Evolutionary conservation across 2,888 invertebrate species (phyloP), one percentile per base, ranked within the genome.

Genomic region (Agonopterix heracliana): DNA sequence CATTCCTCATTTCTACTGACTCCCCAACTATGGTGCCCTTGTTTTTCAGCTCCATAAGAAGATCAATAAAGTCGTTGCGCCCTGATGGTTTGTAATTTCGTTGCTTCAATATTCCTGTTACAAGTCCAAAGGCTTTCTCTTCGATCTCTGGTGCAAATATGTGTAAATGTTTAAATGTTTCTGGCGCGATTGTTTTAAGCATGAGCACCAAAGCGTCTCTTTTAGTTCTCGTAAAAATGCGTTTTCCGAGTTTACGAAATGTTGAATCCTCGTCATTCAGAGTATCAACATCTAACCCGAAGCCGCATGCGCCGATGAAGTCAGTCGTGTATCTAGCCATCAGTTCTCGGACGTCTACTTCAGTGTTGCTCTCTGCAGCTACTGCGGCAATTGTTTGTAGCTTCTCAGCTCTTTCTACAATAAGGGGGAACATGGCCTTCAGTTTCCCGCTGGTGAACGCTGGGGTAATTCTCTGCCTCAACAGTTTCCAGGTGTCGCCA

Each of bases 271-370:
- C 81, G 11, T 80, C 72, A 36, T 60, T 68, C n/a, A 86, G 57
- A 1, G 82, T 58, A 50, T 85, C 81, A 69, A 77, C 79, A 46
- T 83, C 67, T 3, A 87, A 72, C 11, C 86, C 86, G 56, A 86
- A 86, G n/a, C 80, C 85, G 57, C 83, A 84, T 1, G 72, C 79
- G 3, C 86, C 86, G 8, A 86, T 85, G 51, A 85, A 82, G 54
- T 86, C 86, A 1, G 83, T 85, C 1, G 84, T 83, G 41, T 82
- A 86, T 44, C 86, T 69, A 2, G 84, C 84, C 83, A 86, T 85
- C 0, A 84, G 68, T 51, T 85, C 86, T 36, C 78, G 69, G 2
- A 75, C 72, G 50, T 85, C 83, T 8, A 44, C 35, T 35, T 47
- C 47, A 11, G n/a, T 46, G 9, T 34, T 66, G 9, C 72, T 68